These are phyloP conservation scores for Melieria omissa DNA, from an alignment of 2,888 invertebrate genomes.

Conservation along the genomic window DNA sequence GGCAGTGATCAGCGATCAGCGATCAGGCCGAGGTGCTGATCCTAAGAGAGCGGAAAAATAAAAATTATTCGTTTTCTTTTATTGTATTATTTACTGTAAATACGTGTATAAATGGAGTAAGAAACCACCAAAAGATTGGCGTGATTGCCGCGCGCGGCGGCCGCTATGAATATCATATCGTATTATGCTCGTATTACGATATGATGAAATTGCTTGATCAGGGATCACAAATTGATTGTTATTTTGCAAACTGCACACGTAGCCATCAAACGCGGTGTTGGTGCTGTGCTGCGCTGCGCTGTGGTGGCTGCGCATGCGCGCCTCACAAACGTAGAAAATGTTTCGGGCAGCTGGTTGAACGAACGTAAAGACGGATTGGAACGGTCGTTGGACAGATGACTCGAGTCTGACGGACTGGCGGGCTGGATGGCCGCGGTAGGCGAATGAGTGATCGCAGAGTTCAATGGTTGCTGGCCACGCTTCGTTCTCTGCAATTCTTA, in stretches of 20 bases:
- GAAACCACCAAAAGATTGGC: constrained; percentile 3
- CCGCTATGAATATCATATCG: too few species aligned
- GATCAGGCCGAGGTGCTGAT: constrained; percentile 10
- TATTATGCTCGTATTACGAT: constrained; percentile 33
- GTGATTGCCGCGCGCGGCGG: too few species aligned
- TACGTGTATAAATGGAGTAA: constrained; percentile 32
- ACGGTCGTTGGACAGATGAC: too few species aligned
- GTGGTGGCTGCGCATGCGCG: constrained; percentile 30
- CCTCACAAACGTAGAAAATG: constrained; percentile 24
- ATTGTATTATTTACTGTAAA: constrained; percentile 29
- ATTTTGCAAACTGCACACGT: constrained; percentile 62
- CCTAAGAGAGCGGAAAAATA: constrained; percentile 28
- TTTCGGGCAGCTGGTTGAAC: background rate
- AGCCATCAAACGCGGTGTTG: constrained; percentile 39
- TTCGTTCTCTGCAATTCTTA: constrained; percentile 21
- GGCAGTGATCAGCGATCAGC: background rate
- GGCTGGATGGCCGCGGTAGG: background rate
- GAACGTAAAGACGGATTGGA: constrained; percentile 1
- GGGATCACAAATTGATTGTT: constrained; percentile 66
- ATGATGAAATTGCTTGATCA: constrained; percentile 63
- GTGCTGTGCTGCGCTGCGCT: background rate
- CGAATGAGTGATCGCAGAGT: constrained; percentile 21
- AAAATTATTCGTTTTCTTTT: background rate
- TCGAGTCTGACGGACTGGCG: background rate
- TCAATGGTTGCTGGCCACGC: background rate